Evolutionary conservation across 2,797 vertebrate species (phyloP).

Genomic region (Sciurus carolinensis): DNA sequence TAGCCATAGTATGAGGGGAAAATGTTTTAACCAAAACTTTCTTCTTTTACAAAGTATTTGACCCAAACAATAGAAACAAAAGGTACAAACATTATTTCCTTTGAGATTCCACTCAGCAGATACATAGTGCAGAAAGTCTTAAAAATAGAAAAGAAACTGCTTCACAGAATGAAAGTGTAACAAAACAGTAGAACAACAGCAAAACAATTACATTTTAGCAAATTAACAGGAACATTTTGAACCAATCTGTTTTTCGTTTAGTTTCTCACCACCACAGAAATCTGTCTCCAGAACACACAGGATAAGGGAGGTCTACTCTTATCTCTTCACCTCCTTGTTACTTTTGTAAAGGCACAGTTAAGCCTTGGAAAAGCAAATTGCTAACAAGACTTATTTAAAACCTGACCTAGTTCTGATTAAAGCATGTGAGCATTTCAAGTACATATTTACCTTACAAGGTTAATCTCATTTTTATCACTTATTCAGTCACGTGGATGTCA

Average conservation of each 20-base stretch:
- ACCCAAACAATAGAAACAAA: conserved; percentile 33
- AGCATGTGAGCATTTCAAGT: not conserved
- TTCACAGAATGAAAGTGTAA: conserved; percentile 43
- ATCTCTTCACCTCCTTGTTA: not conserved
- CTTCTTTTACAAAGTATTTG: not conserved
- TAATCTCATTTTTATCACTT: conserved; percentile 50
- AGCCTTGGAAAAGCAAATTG: conserved; percentile 48
- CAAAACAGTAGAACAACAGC: not conserved
- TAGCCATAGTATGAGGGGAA: not conserved
- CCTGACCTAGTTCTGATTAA: conserved; percentile 5
- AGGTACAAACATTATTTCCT: not conserved
- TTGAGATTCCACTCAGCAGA: not conserved
- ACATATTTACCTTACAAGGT: conserved; percentile 50
- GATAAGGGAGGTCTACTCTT: not conserved
- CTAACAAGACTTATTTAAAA: conserved; percentile 26
- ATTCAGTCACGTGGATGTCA: not conserved
- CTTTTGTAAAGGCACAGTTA: conserved; percentile 42
- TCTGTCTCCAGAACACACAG: not conserved
- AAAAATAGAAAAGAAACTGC: conserved; percentile 56
- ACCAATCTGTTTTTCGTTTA: not conserved
- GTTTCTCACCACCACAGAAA: not conserved
- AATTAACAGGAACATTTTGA: not conserved
- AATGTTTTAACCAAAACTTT: not conserved
- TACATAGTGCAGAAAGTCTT: not conserved
- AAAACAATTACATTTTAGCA: not conserved